phyloP scores from a whole-genome alignment of 2,113 vertebrate genomes.

The Gallinago undulata region DNA sequence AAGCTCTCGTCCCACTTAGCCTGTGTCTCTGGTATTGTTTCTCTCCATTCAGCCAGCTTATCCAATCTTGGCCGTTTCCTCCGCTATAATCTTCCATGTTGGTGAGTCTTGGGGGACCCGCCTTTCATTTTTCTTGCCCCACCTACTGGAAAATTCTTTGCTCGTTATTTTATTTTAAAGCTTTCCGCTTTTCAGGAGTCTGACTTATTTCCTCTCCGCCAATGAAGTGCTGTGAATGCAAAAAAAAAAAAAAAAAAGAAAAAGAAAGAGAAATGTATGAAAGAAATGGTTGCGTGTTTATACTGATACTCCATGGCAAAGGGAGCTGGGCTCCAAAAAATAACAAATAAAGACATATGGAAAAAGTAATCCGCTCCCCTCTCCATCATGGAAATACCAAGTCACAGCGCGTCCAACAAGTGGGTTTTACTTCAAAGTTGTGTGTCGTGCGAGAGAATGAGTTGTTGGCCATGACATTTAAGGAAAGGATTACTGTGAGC shows the following conservation, averaged over 20 bases:
- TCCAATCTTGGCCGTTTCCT: constrained; percentile 32
- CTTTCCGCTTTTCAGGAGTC: neutral
- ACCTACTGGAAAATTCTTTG: constrained; percentile 41
- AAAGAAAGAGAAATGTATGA: neutral
- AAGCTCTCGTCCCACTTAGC: neutral
- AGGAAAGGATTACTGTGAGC: constrained; percentile 28
- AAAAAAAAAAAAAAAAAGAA: neutral
- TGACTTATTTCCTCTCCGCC: neutral
- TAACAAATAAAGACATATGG: neutral
- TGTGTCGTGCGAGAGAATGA: neutral
- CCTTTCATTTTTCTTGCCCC: constrained; percentile 31
- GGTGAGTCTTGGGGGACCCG: neutral
- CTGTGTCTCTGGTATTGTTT: neutral
- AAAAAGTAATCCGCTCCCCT: constrained; percentile 10
- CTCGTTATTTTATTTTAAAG: neutral
- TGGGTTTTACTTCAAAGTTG: constrained; percentile 33
- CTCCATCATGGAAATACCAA: constrained; percentile 28
- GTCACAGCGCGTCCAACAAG: neutral
- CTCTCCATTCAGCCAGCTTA: neutral
- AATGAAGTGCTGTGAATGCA: neutral
- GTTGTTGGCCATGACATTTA: constrained; percentile 5
- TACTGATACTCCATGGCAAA: neutral
- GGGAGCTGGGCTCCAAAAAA: neutral
- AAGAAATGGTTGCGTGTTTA: neutral
- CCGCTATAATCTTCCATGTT: neutral